These are phyloP conservation scores for Plutomurus gul DNA, from an alignment of 1,140 invertebrate species.

Conservation along the genomic window DNA sequence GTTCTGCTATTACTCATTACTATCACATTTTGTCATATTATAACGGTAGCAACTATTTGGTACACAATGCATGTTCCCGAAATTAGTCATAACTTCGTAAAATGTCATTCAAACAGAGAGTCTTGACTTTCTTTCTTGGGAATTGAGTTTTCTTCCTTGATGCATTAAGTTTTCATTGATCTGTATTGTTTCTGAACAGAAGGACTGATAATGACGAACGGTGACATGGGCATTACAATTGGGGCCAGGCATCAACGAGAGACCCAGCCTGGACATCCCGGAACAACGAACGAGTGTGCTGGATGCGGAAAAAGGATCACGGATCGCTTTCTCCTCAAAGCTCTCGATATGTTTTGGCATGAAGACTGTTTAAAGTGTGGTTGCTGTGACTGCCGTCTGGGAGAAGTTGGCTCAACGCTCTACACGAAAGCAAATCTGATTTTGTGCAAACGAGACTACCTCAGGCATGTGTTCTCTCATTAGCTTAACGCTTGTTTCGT, in stretches of 20 bases:
- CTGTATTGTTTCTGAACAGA: constrained; percentile 13
- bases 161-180: too few species aligned
- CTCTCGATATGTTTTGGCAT: constrained; percentile 93
- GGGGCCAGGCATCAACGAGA: constrained; percentile 30
- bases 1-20: too few species aligned
- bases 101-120: too few species aligned
- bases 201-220: constrained; percentile 49
- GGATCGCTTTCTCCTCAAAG: constrained; percentile 58
- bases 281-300: constrained; percentile 49
- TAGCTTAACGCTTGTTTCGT: neutral
- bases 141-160: too few species aligned
- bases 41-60: too few species aligned
- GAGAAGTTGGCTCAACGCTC: constrained; percentile 95
- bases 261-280: neutral
- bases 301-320: constrained; percentile 52
- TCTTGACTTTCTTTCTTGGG: too few species aligned
- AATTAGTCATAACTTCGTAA: too few species aligned
- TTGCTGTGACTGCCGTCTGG: constrained; percentile 94
- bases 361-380: constrained; percentile 98
- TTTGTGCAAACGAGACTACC: constrained; percentile 96
- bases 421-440: constrained; percentile 96
- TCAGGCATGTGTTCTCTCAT: constrained; percentile 72
- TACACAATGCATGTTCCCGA: too few species aligned
- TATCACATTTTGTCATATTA: too few species aligned
- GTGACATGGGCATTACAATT: constrained; percentile 33